These are phyloP conservation scores for Spilogale gracilis DNA, from an alignment of 2,113 vertebrate species.

Conservation along the genomic window DNA sequence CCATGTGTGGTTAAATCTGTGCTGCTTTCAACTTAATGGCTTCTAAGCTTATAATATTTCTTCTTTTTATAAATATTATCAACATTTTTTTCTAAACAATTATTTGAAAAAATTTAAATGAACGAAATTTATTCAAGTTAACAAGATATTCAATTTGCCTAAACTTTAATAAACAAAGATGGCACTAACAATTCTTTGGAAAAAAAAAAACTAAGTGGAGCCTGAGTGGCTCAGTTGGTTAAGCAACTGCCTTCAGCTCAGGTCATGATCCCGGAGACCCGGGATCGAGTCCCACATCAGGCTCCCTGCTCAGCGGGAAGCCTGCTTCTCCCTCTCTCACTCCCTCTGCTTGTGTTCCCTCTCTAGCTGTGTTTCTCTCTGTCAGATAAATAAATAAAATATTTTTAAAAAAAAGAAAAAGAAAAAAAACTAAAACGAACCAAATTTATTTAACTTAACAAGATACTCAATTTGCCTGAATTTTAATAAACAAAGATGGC, in stretches of 20 bases:
- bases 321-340: too few species aligned
- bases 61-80: neutral
- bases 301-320: too few species aligned
- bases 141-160: neutral
- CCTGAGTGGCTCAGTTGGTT: too few species aligned
- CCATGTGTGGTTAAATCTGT: neutral
- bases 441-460: constrained; percentile 40
- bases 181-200: too few species aligned
- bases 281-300: too few species aligned
- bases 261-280: too few species aligned
- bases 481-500: neutral
- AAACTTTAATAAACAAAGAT: neutral
- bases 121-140: constrained; percentile 29
- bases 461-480: neutral
- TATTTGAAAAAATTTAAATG: neutral
- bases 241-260: too few species aligned
- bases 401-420: too few species aligned
- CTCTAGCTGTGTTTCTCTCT: too few species aligned
- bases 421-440: neutral
- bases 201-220: too few species aligned
- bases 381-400: too few species aligned
- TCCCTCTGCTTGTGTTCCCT: too few species aligned
- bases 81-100: neutral
- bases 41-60: neutral
- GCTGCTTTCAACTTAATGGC: neutral